A percentile compares a stretch with the other conserved stretches of the same genome.
These are phyloP conservation scores for Euura lappo DNA, from an alignment of 1,140 invertebrate species.

Conservation along the genomic window DNA sequence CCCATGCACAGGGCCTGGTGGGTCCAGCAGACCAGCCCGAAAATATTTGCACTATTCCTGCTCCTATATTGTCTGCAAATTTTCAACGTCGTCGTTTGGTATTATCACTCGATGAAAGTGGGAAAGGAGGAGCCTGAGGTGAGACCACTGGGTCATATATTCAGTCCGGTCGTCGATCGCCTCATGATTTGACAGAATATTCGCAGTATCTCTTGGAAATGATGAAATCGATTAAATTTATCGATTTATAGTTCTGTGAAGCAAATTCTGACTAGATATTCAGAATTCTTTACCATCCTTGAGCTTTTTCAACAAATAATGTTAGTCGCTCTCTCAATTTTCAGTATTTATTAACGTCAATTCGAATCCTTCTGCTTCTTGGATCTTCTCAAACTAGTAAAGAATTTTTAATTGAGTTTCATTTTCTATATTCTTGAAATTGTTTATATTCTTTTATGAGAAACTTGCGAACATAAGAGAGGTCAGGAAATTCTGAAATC, in stretches of 20 bases:
- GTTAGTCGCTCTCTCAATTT: neutral
- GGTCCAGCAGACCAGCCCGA: constrained; percentile 82
- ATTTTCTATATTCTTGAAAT: no score
- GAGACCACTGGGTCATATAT: neutral
- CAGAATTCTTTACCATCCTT: no score
- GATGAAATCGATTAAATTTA: no score
- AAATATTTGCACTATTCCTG: constrained; percentile 75
- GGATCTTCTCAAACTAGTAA: no score
- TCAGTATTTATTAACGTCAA: constrained; percentile 13
- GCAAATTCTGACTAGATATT: no score
- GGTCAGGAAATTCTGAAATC: no score
- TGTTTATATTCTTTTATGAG: neutral
- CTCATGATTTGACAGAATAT: neutral
- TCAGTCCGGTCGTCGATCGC: neutral
- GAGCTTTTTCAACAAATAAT: no score
- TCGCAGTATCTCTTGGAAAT: constrained; percentile 16
- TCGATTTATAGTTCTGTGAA: no score
- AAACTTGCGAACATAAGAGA: neutral
- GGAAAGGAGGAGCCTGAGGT: constrained; percentile 48
- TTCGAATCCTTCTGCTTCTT: no score
- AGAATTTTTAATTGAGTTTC: no score
- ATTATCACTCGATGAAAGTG: constrained; percentile 56
- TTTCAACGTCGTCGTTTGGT: constrained; percentile 71
- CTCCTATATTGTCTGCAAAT: constrained; percentile 80
- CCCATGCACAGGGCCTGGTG: constrained; percentile 88